These are phyloP conservation scores for Lithobates sylvaticus DNA, from an alignment of 2,797 vertebrate species.

Conservation along the genomic window DNA sequence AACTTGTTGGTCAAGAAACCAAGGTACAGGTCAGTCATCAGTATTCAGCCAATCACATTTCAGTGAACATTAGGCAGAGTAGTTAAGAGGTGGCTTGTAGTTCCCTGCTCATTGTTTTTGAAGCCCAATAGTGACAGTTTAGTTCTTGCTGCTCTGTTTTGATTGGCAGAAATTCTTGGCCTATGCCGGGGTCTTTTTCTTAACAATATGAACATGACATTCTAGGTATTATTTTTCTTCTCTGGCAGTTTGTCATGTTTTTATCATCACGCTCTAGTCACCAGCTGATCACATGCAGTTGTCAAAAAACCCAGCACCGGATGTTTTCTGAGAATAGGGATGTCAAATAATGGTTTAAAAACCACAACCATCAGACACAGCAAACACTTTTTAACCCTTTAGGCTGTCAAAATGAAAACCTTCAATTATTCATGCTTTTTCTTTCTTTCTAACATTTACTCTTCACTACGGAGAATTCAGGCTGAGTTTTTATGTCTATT, in stretches of 20 bases:
- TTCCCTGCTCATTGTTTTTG: not conserved
- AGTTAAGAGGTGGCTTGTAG: not conserved
- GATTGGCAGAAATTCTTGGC: not conserved
- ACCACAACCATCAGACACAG: slow-evolving; percentile 17
- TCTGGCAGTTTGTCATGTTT: slow-evolving; percentile 14
- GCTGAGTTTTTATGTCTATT: no score
- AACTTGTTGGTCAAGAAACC: no score
- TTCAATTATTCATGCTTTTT: no score
- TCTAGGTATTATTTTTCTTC: slow-evolving; percentile 12
- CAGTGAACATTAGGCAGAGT: not conserved
- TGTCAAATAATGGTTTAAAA: slow-evolving; percentile 5
- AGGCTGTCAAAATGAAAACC: not conserved
- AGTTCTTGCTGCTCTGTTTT: not conserved
- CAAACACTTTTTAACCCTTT: not conserved
- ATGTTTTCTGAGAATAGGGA: slow-evolving; percentile 1
- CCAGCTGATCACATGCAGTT: slow-evolving; percentile 15
- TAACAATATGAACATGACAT: not conserved
- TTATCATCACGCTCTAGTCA: slow-evolving; percentile 41
- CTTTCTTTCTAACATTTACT: no score
- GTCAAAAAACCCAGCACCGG: not conserved
- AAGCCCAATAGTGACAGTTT: not conserved
- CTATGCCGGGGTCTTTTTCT: not conserved
- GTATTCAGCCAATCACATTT: not conserved
- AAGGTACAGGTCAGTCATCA: not conserved
- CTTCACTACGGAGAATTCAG: no score